These are phyloP conservation scores for Agonopterix heracliana DNA, from an alignment of 2,888 invertebrate species.

Conservation along the genomic window DNA sequence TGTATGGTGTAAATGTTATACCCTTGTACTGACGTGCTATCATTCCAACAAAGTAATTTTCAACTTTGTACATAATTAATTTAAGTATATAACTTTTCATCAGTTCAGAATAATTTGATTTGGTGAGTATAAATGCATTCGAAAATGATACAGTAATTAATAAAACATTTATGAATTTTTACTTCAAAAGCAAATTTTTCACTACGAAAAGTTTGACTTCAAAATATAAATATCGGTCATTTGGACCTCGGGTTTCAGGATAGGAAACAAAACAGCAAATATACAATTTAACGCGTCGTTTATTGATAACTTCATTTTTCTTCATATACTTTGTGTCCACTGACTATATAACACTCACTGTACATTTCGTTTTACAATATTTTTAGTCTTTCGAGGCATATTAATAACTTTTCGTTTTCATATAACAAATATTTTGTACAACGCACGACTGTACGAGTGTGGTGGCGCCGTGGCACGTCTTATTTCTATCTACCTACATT, in stretches of 20 bases:
- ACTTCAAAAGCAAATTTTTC: too few relatives aligned
- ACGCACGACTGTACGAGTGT: constrained; percentile 65
- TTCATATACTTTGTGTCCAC: constrained; percentile 76
- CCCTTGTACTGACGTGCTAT: neutral
- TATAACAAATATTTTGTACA: constrained; percentile 77
- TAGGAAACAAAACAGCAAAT: constrained; percentile 54
- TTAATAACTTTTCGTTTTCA: constrained; percentile 64
- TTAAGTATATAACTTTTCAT: too few relatives aligned
- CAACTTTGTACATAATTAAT: too few relatives aligned
- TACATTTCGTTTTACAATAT: constrained; percentile 75
- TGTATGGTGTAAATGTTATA: constrained; percentile 14
- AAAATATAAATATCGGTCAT: neutral
- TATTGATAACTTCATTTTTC: constrained; percentile 74
- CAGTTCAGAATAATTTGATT: too few relatives aligned
- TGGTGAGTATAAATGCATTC: too few relatives aligned
- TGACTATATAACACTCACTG: constrained; percentile 78
- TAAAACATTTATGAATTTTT: too few relatives aligned
- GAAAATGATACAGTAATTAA: too few relatives aligned
- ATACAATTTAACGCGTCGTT: constrained; percentile 71
- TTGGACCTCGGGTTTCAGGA: neutral
- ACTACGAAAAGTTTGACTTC: neutral
- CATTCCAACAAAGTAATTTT: too few relatives aligned
- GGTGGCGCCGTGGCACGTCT: constrained; percentile 69
- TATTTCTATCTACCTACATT: constrained; percentile 63
- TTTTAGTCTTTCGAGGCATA: constrained; percentile 66